Base-by-base conservation (phyloP, 2,113 vertebrate genomes). In the Hyaena hyaena region DNA sequence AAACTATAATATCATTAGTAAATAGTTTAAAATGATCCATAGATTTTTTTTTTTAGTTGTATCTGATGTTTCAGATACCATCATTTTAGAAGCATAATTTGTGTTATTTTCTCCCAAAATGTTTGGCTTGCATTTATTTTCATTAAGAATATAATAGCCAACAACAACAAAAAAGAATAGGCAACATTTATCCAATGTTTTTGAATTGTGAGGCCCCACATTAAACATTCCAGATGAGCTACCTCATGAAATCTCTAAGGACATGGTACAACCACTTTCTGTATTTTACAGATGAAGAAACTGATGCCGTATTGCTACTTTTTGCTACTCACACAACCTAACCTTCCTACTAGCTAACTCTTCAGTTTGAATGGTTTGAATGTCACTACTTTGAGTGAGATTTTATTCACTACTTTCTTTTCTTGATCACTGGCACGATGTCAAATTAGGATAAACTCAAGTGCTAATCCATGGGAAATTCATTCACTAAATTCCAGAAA, bases 1-100 rank as follows among this genome's bases (percentile, higher is more conserved):
- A 96, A 96, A 45, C 21, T 85, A 35, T 85, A 43, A 69, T 79
- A 66, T 84, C 28, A 24, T 84, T 83, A 88, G 53, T 63, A 81
- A 66, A 66, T 14, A 90, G 39, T 81, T 90, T 14, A 93, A 45
- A 85, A 17, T 50, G 19, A 79, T 86, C 80, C 48, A 55, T 50
- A 89, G 48, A 73, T 93, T 79, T 12, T 43, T 35, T 35, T 82
- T 66, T 93, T 53, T 0, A 93, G 33, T 84, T 80, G 0, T 61
- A 74, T 66, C 31, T 93, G 31, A 61, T 89, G 28, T n/a, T 58
- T 73, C 55, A 71, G 79, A 53, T 69, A 45, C 23, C 10, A 77
- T 85, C 8, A 48, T 81, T 15, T 28, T 68, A 90, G 93, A 96
- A 80, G 53, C 61, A 26, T 39, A 58, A 82, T 66, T 94, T 94